Base-by-base conservation (phyloP, 2,888 invertebrate genomes). In the Eilema depressum region DNA sequence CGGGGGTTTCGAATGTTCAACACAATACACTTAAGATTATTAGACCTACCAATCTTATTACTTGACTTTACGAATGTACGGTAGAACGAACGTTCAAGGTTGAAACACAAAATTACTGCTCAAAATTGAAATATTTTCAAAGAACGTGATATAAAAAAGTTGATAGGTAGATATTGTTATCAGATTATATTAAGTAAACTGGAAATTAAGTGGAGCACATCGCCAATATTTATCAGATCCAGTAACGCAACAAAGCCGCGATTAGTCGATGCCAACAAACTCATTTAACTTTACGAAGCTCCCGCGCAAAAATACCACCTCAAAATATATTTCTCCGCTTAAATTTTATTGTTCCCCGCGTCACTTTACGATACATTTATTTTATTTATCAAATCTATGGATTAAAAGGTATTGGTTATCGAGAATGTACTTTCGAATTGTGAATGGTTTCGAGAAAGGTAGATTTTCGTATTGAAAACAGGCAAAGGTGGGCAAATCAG, bases 221-320 rank as follows among this genome's bases (percentile, higher is more conserved):
- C 88, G 85, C 85, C 81, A 86, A 80, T 89, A 87, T 89, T 92
- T 92, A 93, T 93, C 93, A 86, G 92, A 94, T 93, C 84, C 84
- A 82, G 87, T 87, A 91, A 87, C 88, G 88, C 89, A 91, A 93
- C 91, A 91, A 91, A 91, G 86, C 86, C 87, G 82, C 86, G 90
- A 90, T 90, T 90, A 90, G 88, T 86, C 88, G 86, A 86, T 90
- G 89, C 87, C 91, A 92, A 91, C 91, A 93, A 94, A 94, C 93
- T 93, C 94, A 94, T 95, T 95, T 94, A 95, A 95, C 94, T 94
- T 94, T 90, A 89, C 91, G 91, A 88, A 88, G 86, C 88, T 85
- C 85, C 86, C 84, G 87, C 88, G 91, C 90, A 91, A 92, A 92
- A 92, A 93, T 91, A 85, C 84, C 87, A 85, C 86, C 86, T 86